Percentiles rank a stretch among this genome's conserved stretches.
Evolutionary conservation across 2,888 invertebrate genomes (phyloP).

Genomic region (Plagiodera versicolora): DNA sequence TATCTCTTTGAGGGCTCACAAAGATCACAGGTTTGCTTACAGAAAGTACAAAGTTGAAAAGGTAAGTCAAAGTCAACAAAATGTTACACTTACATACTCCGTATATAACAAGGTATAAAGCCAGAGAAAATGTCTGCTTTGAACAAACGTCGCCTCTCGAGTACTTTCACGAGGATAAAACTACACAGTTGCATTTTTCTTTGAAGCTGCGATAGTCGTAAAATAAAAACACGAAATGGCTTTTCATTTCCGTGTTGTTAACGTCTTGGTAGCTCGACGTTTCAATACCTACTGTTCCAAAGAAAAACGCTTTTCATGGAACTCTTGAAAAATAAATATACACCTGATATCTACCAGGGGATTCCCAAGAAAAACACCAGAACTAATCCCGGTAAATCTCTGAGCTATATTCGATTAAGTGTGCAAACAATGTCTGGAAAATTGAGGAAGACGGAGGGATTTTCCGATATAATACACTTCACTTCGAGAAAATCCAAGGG

Average conservation of each 20-base stretch:
- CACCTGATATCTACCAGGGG: conserved; percentile 6
- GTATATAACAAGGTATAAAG: too few species aligned
- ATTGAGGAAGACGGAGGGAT: not conserved
- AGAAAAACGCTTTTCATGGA: not conserved
- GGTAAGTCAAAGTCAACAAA: too few species aligned
- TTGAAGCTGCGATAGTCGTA: not conserved
- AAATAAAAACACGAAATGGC: not conserved
- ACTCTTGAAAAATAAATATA: not conserved
- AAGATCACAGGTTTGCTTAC: too few species aligned
- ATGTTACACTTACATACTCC: too few species aligned
- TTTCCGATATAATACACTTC: conserved; percentile 9
- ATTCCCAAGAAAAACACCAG: not conserved
- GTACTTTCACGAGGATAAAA: not conserved
- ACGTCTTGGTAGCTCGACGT: not conserved
- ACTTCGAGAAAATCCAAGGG: conserved; percentile 2
- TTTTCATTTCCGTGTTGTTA: not conserved
- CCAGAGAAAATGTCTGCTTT: too few species aligned
- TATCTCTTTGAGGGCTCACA: too few species aligned
- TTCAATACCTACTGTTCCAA: not conserved
- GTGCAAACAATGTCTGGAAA: conserved; percentile 11
- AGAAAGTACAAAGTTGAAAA: too few species aligned
- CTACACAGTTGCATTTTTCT: not conserved
- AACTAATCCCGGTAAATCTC: conserved; percentile 16
- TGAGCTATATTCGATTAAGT: conserved; percentile 16
- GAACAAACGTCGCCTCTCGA: too few species aligned